phyloP scores from a whole-genome alignment of 2,888 invertebrate genomes.

The Teinopalpus imperialis region DNA sequence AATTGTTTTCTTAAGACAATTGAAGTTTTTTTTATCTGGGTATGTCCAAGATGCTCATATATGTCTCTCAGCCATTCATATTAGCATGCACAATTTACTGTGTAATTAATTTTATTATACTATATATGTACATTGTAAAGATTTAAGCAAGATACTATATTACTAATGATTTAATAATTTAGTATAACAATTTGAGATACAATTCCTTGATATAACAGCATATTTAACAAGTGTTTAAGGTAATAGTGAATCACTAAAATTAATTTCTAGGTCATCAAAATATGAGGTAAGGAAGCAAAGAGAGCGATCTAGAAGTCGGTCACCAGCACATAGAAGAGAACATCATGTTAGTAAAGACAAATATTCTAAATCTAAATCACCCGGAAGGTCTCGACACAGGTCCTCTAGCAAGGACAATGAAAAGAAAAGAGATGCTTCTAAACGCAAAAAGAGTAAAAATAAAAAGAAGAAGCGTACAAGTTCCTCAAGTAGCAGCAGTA shows the following conservation, averaged over 20 bases:
- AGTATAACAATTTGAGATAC: too few relatives aligned
- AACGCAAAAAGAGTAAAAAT: conserved; percentile 53
- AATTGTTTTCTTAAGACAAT: too few relatives aligned
- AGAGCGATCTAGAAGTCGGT: conserved; percentile 44
- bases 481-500: conserved; percentile 51
- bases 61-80: too few relatives aligned
- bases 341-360: conserved; percentile 38
- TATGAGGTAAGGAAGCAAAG: conserved; percentile 42
- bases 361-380: conserved; percentile 37
- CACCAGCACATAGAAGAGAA: conserved; percentile 42
- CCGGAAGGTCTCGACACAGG: conserved; percentile 38
- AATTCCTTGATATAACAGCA: too few relatives aligned
- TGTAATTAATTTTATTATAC: too few relatives aligned
- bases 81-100: too few relatives aligned
- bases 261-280: conserved; percentile 60
- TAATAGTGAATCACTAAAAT: too few relatives aligned
- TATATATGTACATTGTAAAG: too few relatives aligned
- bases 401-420: conserved; percentile 46
- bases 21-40: not conserved
- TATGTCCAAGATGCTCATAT: too few relatives aligned
- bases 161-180: too few relatives aligned
- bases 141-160: too few relatives aligned
- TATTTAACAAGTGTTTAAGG: too few relatives aligned
- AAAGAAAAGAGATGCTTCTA: conserved; percentile 33
- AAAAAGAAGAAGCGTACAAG: conserved; percentile 54